These are phyloP conservation scores for Macquaria australasica DNA, from an alignment of 2,113 vertebrate species.

Conservation along the genomic window DNA sequence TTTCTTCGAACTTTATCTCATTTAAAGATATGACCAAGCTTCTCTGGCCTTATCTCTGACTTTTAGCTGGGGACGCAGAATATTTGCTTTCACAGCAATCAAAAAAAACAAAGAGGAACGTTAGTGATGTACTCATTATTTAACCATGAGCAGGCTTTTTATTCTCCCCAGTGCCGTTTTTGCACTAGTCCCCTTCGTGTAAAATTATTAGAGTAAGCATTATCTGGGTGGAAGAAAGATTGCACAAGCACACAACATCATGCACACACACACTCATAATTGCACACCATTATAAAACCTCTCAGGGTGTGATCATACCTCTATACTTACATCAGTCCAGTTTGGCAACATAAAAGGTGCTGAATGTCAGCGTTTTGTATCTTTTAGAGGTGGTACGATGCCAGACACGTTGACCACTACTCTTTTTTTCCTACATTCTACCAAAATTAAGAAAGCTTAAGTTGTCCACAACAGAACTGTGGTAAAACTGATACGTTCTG, in stretches of 20 bases:
- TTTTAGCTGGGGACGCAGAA: slow-evolving; percentile 39
- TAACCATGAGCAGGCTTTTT: slow-evolving; percentile 72
- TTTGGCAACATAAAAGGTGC: slow-evolving; percentile 30
- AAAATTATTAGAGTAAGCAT: slow-evolving; percentile 70
- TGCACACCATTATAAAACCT: slow-evolving; percentile 53
- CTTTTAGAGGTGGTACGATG: background rate
- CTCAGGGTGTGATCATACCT: slow-evolving; percentile 45
- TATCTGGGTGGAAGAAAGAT: slow-evolving; percentile 54
- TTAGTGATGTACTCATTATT: slow-evolving; percentile 75
- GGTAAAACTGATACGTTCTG: slow-evolving; percentile 12
- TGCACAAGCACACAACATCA: slow-evolving; percentile 38
- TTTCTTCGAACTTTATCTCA: slow-evolving; percentile 41
- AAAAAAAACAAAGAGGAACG: slow-evolving; percentile 64
- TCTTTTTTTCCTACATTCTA: background rate
- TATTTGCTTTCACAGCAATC: slow-evolving; percentile 67
- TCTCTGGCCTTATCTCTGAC: slow-evolving; percentile 36
- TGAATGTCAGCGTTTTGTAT: slow-evolving; percentile 27
- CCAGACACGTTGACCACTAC: background rate
- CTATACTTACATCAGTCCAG: slow-evolving; percentile 24
- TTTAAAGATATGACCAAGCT: slow-evolving; percentile 48
- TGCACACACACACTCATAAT: slow-evolving; percentile 34
- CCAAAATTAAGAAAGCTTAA: background rate
- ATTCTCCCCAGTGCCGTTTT: slow-evolving; percentile 56
- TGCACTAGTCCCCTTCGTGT: slow-evolving; percentile 47
- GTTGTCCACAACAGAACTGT: background rate